These are phyloP conservation scores for Mareca penelope DNA, from an alignment of 2,797 vertebrate species.

Conservation along the genomic window DNA sequence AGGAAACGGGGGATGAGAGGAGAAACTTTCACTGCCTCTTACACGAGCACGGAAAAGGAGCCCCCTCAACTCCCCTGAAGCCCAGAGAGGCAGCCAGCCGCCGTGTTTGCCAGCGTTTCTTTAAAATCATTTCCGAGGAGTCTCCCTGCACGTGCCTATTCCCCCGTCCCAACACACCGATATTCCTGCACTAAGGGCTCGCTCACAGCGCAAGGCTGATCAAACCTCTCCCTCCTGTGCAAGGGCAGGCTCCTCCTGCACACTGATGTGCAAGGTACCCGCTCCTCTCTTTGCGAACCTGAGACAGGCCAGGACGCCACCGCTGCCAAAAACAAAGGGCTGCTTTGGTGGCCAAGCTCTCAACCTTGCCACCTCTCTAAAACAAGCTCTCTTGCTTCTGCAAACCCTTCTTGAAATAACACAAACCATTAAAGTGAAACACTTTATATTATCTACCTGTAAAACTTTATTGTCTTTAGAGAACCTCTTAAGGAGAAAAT, in stretches of 20 bases:
- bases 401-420: neutral
- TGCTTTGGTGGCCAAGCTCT: neutral
- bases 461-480: neutral
- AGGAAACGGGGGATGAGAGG: neutral
- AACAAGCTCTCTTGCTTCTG: neutral
- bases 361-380: neutral
- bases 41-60: neutral
- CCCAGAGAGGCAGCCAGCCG: neutral
- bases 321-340: neutral
- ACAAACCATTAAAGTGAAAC: neutral
- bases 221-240: neutral
- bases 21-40: neutral
- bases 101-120: neutral
- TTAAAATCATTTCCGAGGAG: neutral
- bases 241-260: neutral
- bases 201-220: neutral
- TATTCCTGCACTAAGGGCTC: neutral
- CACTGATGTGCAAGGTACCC: accelerated
- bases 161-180: neutral
- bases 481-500: neutral
- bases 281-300: neutral
- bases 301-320: neutral
- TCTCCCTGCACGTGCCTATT: neutral
- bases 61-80: neutral
- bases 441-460: neutral